These are phyloP conservation scores for Pyrocoelia pectoralis DNA, from an alignment of 2,888 invertebrate species.

Conservation along the genomic window DNA sequence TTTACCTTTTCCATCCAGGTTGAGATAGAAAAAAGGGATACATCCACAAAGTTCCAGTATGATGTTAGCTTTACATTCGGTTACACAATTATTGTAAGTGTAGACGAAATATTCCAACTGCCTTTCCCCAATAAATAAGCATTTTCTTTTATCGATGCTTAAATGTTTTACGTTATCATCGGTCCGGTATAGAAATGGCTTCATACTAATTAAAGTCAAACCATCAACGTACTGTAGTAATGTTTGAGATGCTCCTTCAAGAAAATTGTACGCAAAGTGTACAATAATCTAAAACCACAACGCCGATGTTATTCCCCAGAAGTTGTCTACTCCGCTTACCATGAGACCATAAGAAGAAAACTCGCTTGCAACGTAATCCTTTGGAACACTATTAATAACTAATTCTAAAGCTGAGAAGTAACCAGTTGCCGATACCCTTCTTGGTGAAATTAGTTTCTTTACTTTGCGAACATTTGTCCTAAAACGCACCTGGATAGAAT, in stretches of 20 bases:
- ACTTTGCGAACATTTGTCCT: too few species aligned
- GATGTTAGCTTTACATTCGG: constrained; percentile 64
- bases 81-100: constrained; percentile 72
- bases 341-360: constrained; percentile 69
- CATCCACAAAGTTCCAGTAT: constrained; percentile 66
- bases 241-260: constrained; percentile 68
- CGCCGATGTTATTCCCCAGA: too few species aligned
- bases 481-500: too few species aligned
- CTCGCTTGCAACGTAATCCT: constrained; percentile 70
- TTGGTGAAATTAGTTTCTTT: constrained; percentile 54
- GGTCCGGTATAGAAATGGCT: constrained; percentile 71
- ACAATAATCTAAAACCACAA: constrained; percentile 64
- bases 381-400: constrained; percentile 63
- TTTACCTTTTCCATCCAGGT: constrained; percentile 38
- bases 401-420: constrained; percentile 72
- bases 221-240: constrained; percentile 66
- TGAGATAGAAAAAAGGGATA: constrained; percentile 64
- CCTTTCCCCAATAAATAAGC: constrained; percentile 67
- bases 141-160: constrained; percentile 62
- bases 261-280: constrained; percentile 71
- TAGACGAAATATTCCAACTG: constrained; percentile 60
- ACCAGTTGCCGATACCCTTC: constrained; percentile 72
- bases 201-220: constrained; percentile 69
- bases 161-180: constrained; percentile 64
- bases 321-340: too few species aligned